phyloP scores from a whole-genome alignment of 2,888 invertebrate genomes.

The Chirona hameri region DNA sequence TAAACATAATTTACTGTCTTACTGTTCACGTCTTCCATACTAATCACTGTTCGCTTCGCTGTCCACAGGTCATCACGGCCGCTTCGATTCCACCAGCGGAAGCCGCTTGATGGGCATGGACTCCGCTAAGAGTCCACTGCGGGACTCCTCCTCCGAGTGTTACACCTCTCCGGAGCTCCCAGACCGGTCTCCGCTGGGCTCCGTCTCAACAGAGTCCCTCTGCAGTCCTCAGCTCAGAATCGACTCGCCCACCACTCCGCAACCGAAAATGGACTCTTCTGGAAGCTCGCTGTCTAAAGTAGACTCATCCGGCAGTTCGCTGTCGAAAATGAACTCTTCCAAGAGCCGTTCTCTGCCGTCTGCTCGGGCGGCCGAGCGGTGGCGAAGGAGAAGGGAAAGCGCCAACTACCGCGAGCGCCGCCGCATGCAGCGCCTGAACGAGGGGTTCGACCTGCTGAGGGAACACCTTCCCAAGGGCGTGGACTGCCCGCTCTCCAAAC shows the following conservation, averaged over 20 bases:
- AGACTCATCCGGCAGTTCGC: neutral
- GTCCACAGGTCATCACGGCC: neutral
- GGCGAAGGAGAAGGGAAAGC: neutral
- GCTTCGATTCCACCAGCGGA: neutral
- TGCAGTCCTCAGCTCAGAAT: neutral
- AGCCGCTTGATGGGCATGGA: neutral
- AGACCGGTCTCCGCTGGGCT: neutral
- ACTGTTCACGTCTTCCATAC: neutral
- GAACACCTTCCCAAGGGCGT: neutral
- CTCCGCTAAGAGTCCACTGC: neutral
- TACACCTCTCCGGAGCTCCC: neutral
- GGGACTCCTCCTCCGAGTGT: neutral
- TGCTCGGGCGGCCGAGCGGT: neutral
- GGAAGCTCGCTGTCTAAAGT: neutral
- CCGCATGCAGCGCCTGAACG: constrained; percentile 28
- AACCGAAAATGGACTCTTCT: neutral
- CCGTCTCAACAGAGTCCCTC: neutral
- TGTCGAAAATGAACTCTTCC: neutral
- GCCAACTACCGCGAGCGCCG: constrained; percentile 23
- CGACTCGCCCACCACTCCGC: neutral
- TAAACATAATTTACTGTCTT: no score
- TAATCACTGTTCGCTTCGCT: neutral
- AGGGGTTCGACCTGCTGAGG: constrained; percentile 25
- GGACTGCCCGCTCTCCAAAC: constrained; percentile 7
- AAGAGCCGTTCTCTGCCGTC: neutral